Conservation (phyloP, 2,113 vertebrate genomes). For the Gallinago media region DNA sequence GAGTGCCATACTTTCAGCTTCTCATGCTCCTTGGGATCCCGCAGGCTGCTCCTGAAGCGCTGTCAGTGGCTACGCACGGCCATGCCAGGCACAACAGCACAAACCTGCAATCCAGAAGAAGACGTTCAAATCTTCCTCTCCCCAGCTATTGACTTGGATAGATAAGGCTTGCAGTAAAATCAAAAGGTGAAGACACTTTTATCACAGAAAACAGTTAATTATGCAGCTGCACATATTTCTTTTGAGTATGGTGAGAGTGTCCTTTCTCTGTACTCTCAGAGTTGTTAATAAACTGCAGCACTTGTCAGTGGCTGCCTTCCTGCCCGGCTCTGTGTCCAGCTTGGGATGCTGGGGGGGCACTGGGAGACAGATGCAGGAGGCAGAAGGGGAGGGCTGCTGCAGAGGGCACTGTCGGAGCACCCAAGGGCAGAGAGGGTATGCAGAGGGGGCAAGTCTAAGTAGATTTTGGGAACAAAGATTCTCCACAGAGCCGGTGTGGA, state of each 20-base stretch:
- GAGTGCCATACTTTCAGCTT: background rate
- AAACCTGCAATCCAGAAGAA: background rate
- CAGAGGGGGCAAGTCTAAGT: accelerated
- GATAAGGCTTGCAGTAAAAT: background rate
- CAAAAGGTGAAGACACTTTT: background rate
- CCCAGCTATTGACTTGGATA: background rate
- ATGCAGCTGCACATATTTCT: background rate
- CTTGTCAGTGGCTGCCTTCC: background rate
- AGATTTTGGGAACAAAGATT: background rate
- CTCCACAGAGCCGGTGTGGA: background rate
- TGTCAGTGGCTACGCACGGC: accelerated
- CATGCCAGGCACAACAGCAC: background rate
- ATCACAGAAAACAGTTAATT: background rate
- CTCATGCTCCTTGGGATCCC: background rate
- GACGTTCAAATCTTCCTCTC: background rate
- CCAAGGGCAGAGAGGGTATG: background rate
- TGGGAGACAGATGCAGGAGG: background rate
- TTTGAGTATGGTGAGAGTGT: background rate
- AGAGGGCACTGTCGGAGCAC: background rate
- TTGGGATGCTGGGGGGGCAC: background rate
- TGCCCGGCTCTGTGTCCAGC: background rate
- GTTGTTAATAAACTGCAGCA: accelerated
- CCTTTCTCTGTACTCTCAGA: background rate
- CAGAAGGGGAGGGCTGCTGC: accelerated
- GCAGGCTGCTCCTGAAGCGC: background rate